Percentiles rank a stretch among this genome's conserved stretches.
Conservation (phyloP, 2,113 vertebrate species). For the Nothoprocta perdicaria region DNA sequence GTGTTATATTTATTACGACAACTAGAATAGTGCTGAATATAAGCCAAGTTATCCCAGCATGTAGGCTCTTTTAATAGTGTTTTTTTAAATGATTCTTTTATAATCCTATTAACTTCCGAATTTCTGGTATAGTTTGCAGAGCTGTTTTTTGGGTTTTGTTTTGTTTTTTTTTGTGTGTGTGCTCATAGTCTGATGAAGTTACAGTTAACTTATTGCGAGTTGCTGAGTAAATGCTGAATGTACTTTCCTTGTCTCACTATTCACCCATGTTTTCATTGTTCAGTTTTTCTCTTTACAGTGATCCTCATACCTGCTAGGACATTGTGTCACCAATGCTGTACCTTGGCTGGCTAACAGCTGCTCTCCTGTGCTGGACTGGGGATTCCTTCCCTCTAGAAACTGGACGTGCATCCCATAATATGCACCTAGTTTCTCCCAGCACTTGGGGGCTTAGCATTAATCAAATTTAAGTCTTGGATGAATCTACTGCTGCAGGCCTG, state of each 20-base stretch:
- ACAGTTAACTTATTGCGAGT: slow-evolving; percentile 21
- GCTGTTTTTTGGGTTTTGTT: not conserved
- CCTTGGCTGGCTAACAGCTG: slow-evolving; percentile 76
- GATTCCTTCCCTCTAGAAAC: slow-evolving; percentile 74
- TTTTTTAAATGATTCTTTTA: not conserved
- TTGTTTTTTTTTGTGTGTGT: not conserved
- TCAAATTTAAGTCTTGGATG: slow-evolving; percentile 69
- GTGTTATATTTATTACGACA: not conserved
- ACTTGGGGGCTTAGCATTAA: slow-evolving; percentile 66
- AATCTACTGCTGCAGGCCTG: slow-evolving; percentile 69
- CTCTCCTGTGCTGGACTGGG: slow-evolving; percentile 70
- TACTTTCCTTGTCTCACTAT: slow-evolving; percentile 60
- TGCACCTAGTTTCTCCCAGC: slow-evolving; percentile 74
- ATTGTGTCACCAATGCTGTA: slow-evolving; percentile 73
- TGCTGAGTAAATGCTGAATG: slow-evolving; percentile 61
- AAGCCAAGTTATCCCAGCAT: not conserved
- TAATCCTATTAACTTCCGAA: not conserved
- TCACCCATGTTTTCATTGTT: slow-evolving; percentile 73
- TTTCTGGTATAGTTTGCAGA: not conserved
- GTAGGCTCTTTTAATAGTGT: not conserved
- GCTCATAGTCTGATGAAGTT: not conserved
- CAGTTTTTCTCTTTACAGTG: slow-evolving; percentile 81
- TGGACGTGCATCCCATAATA: slow-evolving; percentile 69
- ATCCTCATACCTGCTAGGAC: slow-evolving; percentile 74
- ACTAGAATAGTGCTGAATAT: not conserved